A percentile compares a stretch with the other conserved stretches of the same genome.
Conservation (phyloP, 2,113 vertebrate genomes). For the Aldabrachelys gigantea region DNA sequence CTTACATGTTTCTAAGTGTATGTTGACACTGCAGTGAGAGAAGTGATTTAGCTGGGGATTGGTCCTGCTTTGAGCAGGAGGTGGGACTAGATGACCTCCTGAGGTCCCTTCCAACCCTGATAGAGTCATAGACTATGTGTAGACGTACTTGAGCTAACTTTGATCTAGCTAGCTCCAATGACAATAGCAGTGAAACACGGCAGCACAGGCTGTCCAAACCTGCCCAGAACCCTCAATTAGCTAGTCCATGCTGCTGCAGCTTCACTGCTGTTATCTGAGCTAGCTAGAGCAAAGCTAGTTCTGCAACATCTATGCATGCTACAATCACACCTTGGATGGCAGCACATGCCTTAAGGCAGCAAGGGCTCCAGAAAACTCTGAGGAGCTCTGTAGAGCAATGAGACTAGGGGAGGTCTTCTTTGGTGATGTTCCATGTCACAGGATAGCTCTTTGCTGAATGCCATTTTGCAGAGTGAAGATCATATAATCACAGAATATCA, state of each 20-base stretch:
- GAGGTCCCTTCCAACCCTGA: too few relatives aligned
- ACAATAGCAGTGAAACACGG: neutral
- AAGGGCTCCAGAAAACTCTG: neutral
- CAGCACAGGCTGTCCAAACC: neutral
- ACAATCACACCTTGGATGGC: neutral
- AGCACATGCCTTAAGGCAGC: neutral
- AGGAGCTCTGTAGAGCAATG: neutral
- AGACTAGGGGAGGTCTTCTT: neutral
- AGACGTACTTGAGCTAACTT: neutral
- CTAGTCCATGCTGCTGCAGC: neutral
- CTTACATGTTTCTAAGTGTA: neutral
- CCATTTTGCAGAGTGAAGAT: neutral
- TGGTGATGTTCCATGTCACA: neutral
- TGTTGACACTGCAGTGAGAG: neutral
- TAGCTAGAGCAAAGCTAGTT: neutral
- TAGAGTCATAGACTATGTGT: neutral
- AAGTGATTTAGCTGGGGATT: neutral
- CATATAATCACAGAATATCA: too few relatives aligned
- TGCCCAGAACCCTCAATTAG: neutral
- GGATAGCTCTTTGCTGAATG: neutral
- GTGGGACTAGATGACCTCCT: too few relatives aligned
- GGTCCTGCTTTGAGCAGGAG: too few relatives aligned
- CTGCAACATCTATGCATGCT: neutral
- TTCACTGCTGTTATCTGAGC: neutral
- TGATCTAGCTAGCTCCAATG: neutral